Conservation (phyloP, 2,888 invertebrate genomes). For the Orchesella flavescens region DNA sequence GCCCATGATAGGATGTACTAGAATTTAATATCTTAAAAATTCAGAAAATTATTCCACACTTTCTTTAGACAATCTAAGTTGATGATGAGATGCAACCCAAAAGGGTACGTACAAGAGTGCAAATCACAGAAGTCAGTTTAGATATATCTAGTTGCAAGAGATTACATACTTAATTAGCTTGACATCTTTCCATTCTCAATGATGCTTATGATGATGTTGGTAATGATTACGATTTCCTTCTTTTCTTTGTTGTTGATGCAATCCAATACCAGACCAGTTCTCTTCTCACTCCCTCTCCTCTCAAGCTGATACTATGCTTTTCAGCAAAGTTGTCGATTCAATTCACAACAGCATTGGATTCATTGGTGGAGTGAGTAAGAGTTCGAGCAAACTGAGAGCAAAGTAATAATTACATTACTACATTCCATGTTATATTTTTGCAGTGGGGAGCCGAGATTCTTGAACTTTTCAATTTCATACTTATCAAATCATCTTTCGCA, state of each 20-base stretch:
- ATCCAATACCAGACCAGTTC: neutral
- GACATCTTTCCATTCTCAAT: conserved; percentile 45
- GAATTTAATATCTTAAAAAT: neutral
- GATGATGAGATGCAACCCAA: neutral
- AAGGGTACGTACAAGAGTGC: neutral
- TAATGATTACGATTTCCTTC: conserved; percentile 21
- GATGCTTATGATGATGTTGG: neutral
- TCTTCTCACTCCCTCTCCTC: neutral
- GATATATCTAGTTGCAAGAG: neutral
- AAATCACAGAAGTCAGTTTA: neutral
- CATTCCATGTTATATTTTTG: neutral
- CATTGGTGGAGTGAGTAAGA: neutral
- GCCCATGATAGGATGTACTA: neutral
- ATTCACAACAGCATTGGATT: too few relatives aligned
- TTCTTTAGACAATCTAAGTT: neutral
- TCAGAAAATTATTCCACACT: conserved; percentile 28
- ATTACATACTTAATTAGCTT: conserved; percentile 49
- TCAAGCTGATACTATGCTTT: neutral
- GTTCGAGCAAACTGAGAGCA: neutral
- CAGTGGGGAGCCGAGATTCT: conserved; percentile 30
- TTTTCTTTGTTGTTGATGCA: conserved; percentile 46
- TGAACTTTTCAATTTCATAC: conserved; percentile 49
- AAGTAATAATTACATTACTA: neutral
- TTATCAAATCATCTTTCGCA: conserved; percentile 43
- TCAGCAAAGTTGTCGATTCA: too few relatives aligned